Percentiles rank a stretch among this genome's conserved stretches.
These are phyloP conservation scores for Phyllopteryx taeniolatus DNA, from an alignment of 2,113 vertebrate genomes.

Conservation along the genomic window DNA sequence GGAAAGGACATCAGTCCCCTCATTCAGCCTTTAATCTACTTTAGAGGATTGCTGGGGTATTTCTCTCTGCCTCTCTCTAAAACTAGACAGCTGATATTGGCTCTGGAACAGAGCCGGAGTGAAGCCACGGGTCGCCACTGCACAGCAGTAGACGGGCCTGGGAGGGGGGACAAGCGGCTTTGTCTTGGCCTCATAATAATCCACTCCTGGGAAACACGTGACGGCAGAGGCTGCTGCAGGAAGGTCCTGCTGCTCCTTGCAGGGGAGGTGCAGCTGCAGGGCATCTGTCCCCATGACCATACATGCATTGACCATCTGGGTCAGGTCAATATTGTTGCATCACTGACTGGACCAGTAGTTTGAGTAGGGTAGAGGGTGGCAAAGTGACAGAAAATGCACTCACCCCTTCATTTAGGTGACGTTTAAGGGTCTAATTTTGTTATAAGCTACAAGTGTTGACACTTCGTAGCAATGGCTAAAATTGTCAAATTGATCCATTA, in stretches of 20 bases:
- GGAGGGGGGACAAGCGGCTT: slow-evolving; percentile 53
- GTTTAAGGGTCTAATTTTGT: background rate
- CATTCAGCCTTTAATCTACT: slow-evolving; percentile 77
- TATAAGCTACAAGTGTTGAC: background rate
- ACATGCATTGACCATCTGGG: background rate
- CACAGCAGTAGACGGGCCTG: slow-evolving; percentile 43
- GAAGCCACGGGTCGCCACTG: slow-evolving; percentile 36
- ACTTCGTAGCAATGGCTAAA: background rate
- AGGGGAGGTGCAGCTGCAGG: slow-evolving; percentile 12
- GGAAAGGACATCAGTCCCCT: slow-evolving; percentile 60
- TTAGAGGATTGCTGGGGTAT: slow-evolving; percentile 70
- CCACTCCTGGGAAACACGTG: slow-evolving; percentile 49
- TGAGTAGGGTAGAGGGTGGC: background rate
- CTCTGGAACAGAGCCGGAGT: slow-evolving; percentile 52
- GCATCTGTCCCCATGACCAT: slow-evolving; percentile 19
- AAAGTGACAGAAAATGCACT: slow-evolving; percentile 1
- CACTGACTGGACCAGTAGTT: background rate
- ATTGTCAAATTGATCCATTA: background rate
- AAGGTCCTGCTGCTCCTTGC: slow-evolving; percentile 41
- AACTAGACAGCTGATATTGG: slow-evolving; percentile 60
- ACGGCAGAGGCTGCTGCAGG: slow-evolving; percentile 21
- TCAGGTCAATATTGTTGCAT: slow-evolving; percentile 9
- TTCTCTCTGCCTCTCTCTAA: slow-evolving; percentile 52
- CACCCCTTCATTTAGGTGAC: slow-evolving; percentile 7
- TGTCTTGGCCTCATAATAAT: slow-evolving; percentile 66